Evolutionary conservation across 2,888 invertebrate genomes (phyloP).

Genomic region (Gastrophysa polygoni): DNA sequence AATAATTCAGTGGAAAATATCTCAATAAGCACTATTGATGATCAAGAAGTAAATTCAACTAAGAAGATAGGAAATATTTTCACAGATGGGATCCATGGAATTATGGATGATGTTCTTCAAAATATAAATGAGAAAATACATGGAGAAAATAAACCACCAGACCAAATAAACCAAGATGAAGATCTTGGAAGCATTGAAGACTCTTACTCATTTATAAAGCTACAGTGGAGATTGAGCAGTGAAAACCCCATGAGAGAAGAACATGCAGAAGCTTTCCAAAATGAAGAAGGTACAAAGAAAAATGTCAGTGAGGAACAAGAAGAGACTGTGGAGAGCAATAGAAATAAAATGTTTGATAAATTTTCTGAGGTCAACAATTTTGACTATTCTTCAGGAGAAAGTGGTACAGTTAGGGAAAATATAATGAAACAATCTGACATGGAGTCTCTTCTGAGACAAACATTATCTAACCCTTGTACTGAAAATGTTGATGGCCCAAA

Average conservation of each 20-base stretch:
- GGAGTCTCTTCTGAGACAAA: neutral
- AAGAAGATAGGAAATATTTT: neutral
- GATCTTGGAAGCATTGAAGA: no score
- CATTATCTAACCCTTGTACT: neutral
- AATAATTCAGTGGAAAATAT: neutral
- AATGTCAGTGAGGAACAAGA: neutral
- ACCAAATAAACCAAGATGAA: neutral
- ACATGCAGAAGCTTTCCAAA: neutral
- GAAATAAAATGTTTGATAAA: no score
- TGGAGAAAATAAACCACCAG: neutral
- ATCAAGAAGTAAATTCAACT: neutral
- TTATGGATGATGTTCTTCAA: neutral
- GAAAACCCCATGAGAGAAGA: no score
- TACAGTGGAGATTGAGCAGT: no score
- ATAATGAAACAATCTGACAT: neutral
- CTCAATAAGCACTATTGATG: neutral
- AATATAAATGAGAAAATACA: neutral
- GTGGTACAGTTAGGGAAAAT: neutral
- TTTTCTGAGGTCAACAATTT: neutral
- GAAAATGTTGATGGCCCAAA: no score
- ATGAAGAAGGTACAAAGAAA: neutral
- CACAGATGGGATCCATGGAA: neutral
- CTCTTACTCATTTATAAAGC: no score
- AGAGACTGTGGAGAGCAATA: neutral
- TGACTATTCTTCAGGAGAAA: neutral